Conservation (phyloP, 2,797 vertebrate species). For the Eulemur coronatus region DNA sequence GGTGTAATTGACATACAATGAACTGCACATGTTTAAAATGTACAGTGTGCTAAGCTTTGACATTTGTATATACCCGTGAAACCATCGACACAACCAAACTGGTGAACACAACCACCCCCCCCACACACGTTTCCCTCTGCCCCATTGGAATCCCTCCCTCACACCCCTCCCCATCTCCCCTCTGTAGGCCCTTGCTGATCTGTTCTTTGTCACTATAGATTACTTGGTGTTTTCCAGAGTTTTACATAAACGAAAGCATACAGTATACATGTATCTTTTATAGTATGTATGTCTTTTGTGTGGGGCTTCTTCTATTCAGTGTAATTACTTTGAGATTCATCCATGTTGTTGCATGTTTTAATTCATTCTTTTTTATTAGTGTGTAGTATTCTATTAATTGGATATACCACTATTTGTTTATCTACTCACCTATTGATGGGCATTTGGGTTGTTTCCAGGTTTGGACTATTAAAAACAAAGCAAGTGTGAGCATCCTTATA, state of each 20-base stretch:
- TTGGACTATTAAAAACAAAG: neutral
- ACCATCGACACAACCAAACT: neutral
- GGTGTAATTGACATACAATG: neutral
- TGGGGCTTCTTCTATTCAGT: neutral
- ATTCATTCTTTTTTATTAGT: neutral
- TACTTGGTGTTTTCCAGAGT: neutral
- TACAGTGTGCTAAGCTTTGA: neutral
- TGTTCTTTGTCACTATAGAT: neutral
- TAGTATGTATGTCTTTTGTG: neutral
- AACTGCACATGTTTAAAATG: neutral
- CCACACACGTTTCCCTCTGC: neutral
- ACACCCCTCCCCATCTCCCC: neutral
- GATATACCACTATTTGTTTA: neutral
- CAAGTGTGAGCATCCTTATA: neutral
- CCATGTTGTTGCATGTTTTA: neutral
- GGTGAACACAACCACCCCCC: neutral
- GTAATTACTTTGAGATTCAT: neutral
- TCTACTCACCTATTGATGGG: neutral
- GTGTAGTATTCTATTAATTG: neutral
- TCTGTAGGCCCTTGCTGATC: neutral
- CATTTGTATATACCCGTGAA: neutral
- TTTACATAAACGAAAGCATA: neutral
- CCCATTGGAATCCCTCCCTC: neutral
- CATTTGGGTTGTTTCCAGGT: constrained; percentile 1
- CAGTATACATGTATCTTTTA: neutral